Base-by-base conservation (phyloP, 2,888 invertebrate species). In the Listrodromus nycthemerus region DNA sequence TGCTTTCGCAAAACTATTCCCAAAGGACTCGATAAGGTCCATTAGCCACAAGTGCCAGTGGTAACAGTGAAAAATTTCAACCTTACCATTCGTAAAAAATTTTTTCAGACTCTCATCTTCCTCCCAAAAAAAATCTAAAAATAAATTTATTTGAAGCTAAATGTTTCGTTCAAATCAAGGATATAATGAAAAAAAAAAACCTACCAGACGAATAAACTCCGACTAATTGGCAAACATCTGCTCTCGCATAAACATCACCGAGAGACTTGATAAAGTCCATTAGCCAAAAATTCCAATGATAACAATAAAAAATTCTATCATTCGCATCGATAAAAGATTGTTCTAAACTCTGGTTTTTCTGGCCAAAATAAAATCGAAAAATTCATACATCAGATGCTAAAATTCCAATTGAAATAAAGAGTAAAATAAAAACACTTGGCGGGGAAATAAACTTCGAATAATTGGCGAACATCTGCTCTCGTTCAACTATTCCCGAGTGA, bases 401-500 rank as follows among this genome's bases (percentile, higher is more conserved):
- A 30, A n/a, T 45, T 45, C 16, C 2, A 7, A 16, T 30, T 61
- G 6, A 61, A 3, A 27, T 61, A 1, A 16, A 61, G n/a, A 16
- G 16, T 58, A 30, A 61, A 21, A 55, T 21, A 16, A 30, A 41
- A 41, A 45, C 16, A n/a, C 61, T 61, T 6, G 30, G 7, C 13
- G 16, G 30, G 2, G 30, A 2, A 30, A 5, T 61, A 6, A 13
- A 27, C 27, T 61, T n/a, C 27, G 30, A 61, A 27, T 24, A 27
- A 27, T 61, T 27, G 61, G 61, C 61, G 8, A 61, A 16, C 61
- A 61, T 61, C 61, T 61, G 61, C 61, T 61, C 61, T 27, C 13
- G 61, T 30, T n/a, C 16, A 61, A 45, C 41, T 45, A 27, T 27
- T 27, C 27, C 30, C 61, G 61, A 61, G 30, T 5, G 61, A 61